These are phyloP conservation scores for Nemoura dubitans DNA, from an alignment of 2,888 invertebrate genomes.

Conservation along the genomic window DNA sequence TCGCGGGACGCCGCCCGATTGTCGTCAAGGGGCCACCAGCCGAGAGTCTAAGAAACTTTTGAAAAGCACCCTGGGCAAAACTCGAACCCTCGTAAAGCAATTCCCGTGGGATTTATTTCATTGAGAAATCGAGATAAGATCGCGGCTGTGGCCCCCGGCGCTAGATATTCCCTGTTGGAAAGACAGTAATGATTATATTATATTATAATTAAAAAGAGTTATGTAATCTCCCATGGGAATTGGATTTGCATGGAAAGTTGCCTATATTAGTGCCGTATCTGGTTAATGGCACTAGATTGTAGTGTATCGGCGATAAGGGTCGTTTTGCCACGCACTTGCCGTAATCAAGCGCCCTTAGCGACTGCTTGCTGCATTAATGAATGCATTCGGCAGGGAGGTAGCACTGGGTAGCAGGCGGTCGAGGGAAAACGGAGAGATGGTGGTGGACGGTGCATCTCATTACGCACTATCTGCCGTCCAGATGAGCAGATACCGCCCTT, in stretches of 20 bases:
- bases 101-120: conserved; percentile 51
- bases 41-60: conserved; percentile 46
- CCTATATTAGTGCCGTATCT: conserved; percentile 42
- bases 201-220: conserved; percentile 16
- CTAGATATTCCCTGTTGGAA: neutral
- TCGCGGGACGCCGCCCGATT: neutral
- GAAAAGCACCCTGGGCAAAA: conserved; percentile 49
- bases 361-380: conserved; percentile 22
- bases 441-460: conserved; percentile 22
- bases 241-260: conserved; percentile 49
- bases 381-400: neutral
- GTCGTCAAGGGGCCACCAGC: conserved; percentile 13
- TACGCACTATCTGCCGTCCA: neutral
- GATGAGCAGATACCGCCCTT: neutral
- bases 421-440: neutral
- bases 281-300: neutral
- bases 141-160: conserved; percentile 33
- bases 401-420: neutral
- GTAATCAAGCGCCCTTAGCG: conserved; percentile 30
- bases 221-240: conserved; percentile 50
- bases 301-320: conserved; percentile 28
- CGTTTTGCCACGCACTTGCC: neutral
- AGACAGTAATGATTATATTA: conserved; percentile 18
- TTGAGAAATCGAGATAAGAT: conserved; percentile 46
- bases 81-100: conserved; percentile 41